Conservation (phyloP, 2,888 invertebrate species). For the Lepidochrysops patricia region DNA sequence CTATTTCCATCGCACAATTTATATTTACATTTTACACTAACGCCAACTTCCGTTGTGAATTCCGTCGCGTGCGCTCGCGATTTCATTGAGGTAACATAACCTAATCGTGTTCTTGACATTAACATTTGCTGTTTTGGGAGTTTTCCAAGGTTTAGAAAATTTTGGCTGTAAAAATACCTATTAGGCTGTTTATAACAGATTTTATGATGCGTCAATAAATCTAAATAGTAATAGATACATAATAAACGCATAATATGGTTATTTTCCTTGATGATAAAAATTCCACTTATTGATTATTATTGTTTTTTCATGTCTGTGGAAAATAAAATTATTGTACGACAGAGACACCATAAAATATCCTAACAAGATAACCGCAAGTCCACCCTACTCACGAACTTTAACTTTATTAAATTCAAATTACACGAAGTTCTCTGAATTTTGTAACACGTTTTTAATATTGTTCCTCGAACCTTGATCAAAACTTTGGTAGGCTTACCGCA, state of each 20-base stretch:
- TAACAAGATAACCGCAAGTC: background rate
- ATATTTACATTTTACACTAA: constrained; percentile 8
- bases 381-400: background rate
- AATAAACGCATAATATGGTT: no score
- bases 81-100: constrained; percentile 5
- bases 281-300: no score
- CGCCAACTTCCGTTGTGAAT: constrained; percentile 4
- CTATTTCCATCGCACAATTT: constrained; percentile 5
- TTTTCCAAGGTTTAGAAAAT: background rate
- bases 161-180: background rate
- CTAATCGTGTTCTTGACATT: constrained; percentile 1
- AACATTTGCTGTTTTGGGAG: background rate
- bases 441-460: background rate
- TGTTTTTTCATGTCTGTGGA: no score
- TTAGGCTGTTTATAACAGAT: no score
- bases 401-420: background rate
- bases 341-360: background rate
- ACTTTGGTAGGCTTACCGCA: background rate
- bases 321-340: no score
- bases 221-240: no score
- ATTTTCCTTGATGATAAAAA: no score
- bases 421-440: background rate
- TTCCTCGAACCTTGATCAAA: background rate
- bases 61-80: background rate
- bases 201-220: no score